Evolutionary conservation across 2,888 invertebrate species (phyloP).

Genomic region (Tipula confusa): DNA sequence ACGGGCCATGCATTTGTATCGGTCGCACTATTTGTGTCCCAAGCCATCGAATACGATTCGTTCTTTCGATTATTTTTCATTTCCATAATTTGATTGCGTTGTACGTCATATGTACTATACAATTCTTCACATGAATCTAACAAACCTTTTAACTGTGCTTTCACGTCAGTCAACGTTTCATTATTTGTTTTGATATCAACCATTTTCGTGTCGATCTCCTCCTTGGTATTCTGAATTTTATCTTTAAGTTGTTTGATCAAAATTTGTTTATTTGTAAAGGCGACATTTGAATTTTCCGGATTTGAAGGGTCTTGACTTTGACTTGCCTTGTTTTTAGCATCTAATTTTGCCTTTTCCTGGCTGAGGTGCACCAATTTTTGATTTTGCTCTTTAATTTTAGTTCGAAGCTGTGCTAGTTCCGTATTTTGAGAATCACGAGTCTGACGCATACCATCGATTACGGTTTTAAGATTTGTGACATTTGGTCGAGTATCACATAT

Average conservation of each 20-base stretch:
- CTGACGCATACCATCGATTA: conserved; percentile 93
- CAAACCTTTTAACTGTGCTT: conserved; percentile 61
- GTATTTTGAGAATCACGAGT: conserved; percentile 88
- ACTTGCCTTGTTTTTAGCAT: conserved; percentile 56
- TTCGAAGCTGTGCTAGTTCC: conserved; percentile 78
- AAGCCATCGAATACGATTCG: conserved; percentile 50
- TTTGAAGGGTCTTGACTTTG: conserved; percentile 49
- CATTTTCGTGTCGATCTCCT: conserved; percentile 74
- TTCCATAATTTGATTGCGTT: conserved; percentile 56
- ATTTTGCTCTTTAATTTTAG: conserved; percentile 78
- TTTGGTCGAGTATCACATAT: conserved; percentile 79
- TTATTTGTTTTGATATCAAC: conserved; percentile 78
- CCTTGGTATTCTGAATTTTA: conserved; percentile 69
- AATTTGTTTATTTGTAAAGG: conserved; percentile 64
- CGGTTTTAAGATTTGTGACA: conserved; percentile 85
- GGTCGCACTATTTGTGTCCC: conserved; percentile 51
- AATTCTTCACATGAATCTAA: conserved; percentile 65
- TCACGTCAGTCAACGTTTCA: conserved; percentile 67
- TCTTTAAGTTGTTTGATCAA: conserved; percentile 65
- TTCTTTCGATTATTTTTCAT: conserved; percentile 54
- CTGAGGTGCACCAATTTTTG: conserved; percentile 72
- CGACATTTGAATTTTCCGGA: conserved; percentile 58
- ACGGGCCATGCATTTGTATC: conserved; percentile 53
- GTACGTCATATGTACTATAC: conserved; percentile 65
- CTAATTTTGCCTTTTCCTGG: conserved; percentile 77